Base-by-base conservation (phyloP, 2,113 vertebrate genomes). In the Coregonus clupeaformis region DNA sequence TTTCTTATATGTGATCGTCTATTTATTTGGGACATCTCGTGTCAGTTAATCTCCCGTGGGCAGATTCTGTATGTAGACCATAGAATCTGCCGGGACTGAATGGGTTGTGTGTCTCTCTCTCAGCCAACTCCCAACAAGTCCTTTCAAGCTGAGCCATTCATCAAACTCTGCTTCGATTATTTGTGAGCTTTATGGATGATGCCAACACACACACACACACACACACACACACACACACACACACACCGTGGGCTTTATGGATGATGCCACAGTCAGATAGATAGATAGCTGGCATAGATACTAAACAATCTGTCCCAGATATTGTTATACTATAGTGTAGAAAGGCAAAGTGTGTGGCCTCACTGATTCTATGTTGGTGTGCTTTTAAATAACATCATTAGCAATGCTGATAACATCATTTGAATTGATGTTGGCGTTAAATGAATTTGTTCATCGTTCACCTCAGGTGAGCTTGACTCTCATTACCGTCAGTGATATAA, bases 1-100 rank as follows among this genome's bases (percentile, higher is more conserved):
- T 91, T 93, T 90, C 91, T 85, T 92, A 93, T 90, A 94, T 88
- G 89, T 83, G 92, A 94, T 90, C 91, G 88, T 89, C 85, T 18
- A 91, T 92, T 91, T 92, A 91, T 92, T 86, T 78, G 86, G 90
- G 91, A 91, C 79, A 83, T 85, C 86, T 91, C 85, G 84, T 89
- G 91, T 91, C 85, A 71, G 86, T 85, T 42, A 42, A 42, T 42
- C 36, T 42, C 36, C 36, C 2, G 2, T 42, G 36, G 36, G 36
- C 36, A 42, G 36, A 42, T 11, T 42, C 36, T 42, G 9, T 0
- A 2, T 42, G 36, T 42, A 42, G 36, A 42, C 36, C 9, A 2
- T 11, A 42, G 36, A 42, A 2, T 42, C 36, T 1, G 7, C 9
- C 9, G 36, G 36, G 36, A 42, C 36, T 42, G 2, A 42, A 42